Conservation (phyloP, 2,797 vertebrate species). For the Dermochelys coriacea region DNA sequence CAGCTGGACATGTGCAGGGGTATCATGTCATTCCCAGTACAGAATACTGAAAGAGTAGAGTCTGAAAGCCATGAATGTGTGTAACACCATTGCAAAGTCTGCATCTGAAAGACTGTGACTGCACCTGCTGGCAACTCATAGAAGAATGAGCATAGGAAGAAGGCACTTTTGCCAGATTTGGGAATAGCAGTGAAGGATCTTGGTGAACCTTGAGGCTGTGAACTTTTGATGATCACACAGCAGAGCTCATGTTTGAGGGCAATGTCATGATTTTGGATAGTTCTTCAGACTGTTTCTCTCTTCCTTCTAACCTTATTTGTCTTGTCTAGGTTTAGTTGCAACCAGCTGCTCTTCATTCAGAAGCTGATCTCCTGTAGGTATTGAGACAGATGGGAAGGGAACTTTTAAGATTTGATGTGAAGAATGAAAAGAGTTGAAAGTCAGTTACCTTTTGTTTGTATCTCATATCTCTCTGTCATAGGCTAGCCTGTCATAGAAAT, state of each 20-base stretch:
- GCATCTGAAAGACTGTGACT: conserved; percentile 59
- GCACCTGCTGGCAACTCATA: conserved; percentile 47
- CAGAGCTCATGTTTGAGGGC: background rate
- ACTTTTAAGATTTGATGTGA: conserved; percentile 49
- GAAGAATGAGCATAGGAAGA: conserved; percentile 40
- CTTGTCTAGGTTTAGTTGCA: conserved; percentile 51
- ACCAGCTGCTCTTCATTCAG: conserved; percentile 48
- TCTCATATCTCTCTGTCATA: background rate
- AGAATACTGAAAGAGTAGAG: background rate
- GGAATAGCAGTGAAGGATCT: background rate
- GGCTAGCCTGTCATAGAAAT: background rate
- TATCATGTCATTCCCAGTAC: background rate
- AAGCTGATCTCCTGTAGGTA: conserved; percentile 59
- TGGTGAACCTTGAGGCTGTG: conserved; percentile 42
- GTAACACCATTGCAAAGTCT: conserved; percentile 57
- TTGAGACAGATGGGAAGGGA: conserved; percentile 62
- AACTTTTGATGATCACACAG: conserved; percentile 29
- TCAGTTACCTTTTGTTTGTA: conserved; percentile 58
- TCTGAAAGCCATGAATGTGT: conserved; percentile 52
- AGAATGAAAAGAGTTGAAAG: conserved; percentile 49
- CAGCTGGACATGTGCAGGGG: conserved; percentile 43
- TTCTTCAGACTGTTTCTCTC: conserved; percentile 36
- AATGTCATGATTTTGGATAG: conserved; percentile 14
- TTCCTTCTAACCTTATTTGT: conserved; percentile 43
- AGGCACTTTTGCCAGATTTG: conserved; percentile 67